phyloP scores from a whole-genome alignment of 1,140 invertebrate genomes.

The Lineus longissimus region DNA sequence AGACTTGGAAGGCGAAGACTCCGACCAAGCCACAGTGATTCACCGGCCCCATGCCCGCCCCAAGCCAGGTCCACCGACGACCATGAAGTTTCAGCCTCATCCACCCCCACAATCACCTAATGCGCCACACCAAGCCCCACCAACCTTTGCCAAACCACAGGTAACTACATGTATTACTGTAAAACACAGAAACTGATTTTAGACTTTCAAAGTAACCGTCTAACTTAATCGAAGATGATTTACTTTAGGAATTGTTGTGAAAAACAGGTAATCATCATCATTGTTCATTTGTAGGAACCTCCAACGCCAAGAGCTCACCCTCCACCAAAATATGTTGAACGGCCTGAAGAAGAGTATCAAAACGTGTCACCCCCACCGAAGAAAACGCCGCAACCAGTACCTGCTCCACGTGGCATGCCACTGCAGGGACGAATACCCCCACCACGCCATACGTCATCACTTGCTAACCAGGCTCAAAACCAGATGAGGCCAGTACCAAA shows the following conservation, averaged over 20 bases:
- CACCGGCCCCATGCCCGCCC: neutral
- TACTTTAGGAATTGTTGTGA: no score
- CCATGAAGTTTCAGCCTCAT: neutral
- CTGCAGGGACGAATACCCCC: neutral
- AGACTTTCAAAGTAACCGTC: no score
- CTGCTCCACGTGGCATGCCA: neutral
- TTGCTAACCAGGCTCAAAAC: neutral
- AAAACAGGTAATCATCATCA: no score
- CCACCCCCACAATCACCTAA: no score
- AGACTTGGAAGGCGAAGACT: slow-evolving; percentile 39
- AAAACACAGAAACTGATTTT: no score
- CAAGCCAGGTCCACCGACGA: neutral
- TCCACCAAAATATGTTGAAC: neutral
- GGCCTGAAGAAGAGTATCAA: neutral
- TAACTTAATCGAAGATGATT: no score
- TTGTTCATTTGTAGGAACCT: no score
- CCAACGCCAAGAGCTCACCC: no score
- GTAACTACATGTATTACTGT: no score
- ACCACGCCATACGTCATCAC: neutral
- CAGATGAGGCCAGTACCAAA: neutral
- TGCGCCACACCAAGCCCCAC: no score
- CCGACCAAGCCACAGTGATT: slow-evolving; percentile 10
- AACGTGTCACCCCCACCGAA: neutral
- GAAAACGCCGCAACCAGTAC: neutral
- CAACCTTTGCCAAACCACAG: no score